These are phyloP conservation scores for Lepus europaeus DNA, from an alignment of 2,113 vertebrate genomes.

Conservation along the genomic window DNA sequence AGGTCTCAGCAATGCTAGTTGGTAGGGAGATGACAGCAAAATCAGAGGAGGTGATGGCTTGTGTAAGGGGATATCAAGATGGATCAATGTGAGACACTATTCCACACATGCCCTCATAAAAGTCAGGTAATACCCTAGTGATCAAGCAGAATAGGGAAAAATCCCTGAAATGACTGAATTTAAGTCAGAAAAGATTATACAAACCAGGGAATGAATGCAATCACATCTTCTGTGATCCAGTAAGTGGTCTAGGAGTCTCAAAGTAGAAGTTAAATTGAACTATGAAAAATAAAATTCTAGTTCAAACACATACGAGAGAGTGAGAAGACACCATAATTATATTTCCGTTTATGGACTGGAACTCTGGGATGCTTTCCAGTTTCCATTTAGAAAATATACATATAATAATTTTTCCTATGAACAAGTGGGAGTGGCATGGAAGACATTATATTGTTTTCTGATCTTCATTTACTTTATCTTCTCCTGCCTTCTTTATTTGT, in stretches of 20 bases:
- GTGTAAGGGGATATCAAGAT: neutral
- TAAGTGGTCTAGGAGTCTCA: neutral
- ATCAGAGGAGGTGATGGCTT: neutral
- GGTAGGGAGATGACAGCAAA: neutral
- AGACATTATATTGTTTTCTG: neutral
- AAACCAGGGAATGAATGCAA: neutral
- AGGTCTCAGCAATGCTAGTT: neutral
- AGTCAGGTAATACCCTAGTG: rapidly evolving
- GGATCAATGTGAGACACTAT: neutral
- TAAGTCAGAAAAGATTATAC: neutral
- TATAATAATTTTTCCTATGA: neutral
- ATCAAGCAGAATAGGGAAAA: neutral
- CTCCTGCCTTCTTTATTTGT: neutral
- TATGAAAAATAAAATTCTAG: neutral
- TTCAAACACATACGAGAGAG: neutral
- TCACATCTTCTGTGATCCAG: neutral
- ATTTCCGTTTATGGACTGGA: neutral
- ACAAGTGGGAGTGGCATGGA: neutral
- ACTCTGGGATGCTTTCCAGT: neutral
- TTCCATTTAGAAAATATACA: neutral
- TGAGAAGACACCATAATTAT: neutral
- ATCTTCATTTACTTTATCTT: neutral
- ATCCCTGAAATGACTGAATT: neutral
- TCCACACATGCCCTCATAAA: neutral
- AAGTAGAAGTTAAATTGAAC: neutral